Base-by-base conservation (phyloP, 2,797 vertebrate species). In the Arnoldichthys spilopterus region DNA sequence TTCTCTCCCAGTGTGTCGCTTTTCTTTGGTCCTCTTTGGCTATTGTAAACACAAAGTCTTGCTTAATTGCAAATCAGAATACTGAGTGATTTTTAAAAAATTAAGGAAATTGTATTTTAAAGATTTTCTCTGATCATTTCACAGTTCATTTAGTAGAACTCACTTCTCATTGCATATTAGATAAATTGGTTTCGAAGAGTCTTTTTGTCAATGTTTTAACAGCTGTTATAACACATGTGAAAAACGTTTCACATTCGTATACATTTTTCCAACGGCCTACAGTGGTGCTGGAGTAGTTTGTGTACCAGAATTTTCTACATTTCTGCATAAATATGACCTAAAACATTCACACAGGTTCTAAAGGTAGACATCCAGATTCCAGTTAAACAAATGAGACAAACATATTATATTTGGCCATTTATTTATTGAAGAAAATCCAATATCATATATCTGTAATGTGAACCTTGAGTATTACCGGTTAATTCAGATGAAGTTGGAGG, bases 151-250 rank as follows among this genome's bases (percentile, higher is more conserved):
- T 51, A 13, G 11, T 15, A 77, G 70, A 28, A 37, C 3, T 4
- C 30, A n/a, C 54, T 32, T 40, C 62, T 47, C 43, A 20, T 20
- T 28, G 54, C 15, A 1, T 16, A 40, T 45, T 76, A 43, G 32
- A 4, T 59, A 26, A 22, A 20, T 56, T 56, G 20, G 30, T 54
- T 3, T 28, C 20, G 16, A 49, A 71, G 15, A 66, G 26, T 8
- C 28, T 69, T 32, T 13, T 20, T 8, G 20, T 56, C 54, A 53
- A 22, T 15, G 32, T 53, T 49, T 9, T 1, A 56, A 45, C 73
- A 76, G 59, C 68, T 66, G 49, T 72, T 53, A 18, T 13, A 61
- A 49, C 63, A 77, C 15, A 54, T 40, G 58, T 58, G 34, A 3
- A 45, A 76, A 61, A 67, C 1, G 6, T 8, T 77, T 69, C 15